Evolutionary conservation across 2,113 vertebrate species (phyloP).

Genomic region (Onychorhynchus coronatus): DNA sequence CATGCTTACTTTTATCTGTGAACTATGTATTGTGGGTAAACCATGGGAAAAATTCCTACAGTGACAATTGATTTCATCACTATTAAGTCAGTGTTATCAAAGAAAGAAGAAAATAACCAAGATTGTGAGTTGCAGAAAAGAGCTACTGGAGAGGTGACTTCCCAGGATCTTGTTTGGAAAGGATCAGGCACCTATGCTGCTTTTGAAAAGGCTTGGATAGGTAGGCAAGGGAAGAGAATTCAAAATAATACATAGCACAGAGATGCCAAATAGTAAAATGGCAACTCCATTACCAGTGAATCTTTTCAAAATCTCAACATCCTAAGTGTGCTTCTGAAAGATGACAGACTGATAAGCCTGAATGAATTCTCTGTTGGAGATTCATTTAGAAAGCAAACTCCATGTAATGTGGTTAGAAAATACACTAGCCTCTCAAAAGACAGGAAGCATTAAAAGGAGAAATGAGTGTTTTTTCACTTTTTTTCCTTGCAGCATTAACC

Average conservation of each 20-base stretch:
- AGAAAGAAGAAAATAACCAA: background rate
- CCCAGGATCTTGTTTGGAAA: background rate
- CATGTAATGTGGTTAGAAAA: slow-evolving; percentile 13
- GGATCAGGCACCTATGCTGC: background rate
- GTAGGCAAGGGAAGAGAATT: background rate
- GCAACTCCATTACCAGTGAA: background rate
- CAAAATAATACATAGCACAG: background rate
- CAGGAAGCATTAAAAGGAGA: background rate
- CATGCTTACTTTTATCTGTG: background rate
- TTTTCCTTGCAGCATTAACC: background rate
- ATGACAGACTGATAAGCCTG: background rate
- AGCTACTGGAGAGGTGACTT: background rate
- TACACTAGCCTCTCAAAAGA: background rate
- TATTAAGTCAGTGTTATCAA: background rate
- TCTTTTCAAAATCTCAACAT: background rate
- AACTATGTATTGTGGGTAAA: background rate
- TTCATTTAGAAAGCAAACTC: background rate
- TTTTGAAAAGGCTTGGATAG: background rate
- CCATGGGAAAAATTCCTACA: background rate
- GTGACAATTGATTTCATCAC: background rate
- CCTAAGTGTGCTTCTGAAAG: background rate
- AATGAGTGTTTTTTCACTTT: background rate
- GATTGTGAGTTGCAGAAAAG: accelerated
- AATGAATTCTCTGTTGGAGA: background rate
- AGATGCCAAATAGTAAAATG: background rate